Evolutionary conservation across 2,888 invertebrate species (phyloP).

Genomic region (Taenaris catops): DNA sequence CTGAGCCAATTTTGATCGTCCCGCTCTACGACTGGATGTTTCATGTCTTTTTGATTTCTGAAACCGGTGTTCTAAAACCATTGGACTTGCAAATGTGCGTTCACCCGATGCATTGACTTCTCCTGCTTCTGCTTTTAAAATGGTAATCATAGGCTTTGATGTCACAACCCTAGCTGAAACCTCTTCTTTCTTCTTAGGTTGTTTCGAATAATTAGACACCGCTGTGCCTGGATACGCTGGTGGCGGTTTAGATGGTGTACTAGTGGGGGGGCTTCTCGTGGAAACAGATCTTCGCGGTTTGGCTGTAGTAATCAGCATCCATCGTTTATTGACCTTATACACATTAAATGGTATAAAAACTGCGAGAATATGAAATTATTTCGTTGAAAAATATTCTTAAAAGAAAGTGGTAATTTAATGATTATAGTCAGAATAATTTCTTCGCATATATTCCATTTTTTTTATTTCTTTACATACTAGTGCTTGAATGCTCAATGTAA

Average conservation of each 20-base stretch:
- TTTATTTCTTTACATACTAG: no score
- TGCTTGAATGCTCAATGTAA: no score
- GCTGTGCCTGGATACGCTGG: conserved; percentile 82
- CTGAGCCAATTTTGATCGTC: conserved; percentile 81
- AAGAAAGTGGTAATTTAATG: no score
- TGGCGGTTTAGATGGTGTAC: conserved; percentile 75
- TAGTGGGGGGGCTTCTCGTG: conserved; percentile 42
- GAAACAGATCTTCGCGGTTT: no score
- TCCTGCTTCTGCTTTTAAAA: conserved; percentile 87
- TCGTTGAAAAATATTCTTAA: no score
- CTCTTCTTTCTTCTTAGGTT: conserved; percentile 77
- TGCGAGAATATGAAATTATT: no score
- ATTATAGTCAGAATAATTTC: no score
- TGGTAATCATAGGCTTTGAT: conserved; percentile 87
- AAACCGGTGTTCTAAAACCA: conserved; percentile 69
- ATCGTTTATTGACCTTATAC: no score
- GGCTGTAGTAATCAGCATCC: no score
- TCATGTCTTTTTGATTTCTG: conserved; percentile 72
- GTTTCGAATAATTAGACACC: conserved; percentile 36
- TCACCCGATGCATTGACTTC: conserved; percentile 82
- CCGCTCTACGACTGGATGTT: conserved; percentile 79
- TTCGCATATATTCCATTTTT: no score
- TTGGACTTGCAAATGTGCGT: conserved; percentile 71
- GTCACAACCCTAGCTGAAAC: conserved; percentile 88
- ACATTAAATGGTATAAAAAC: no score